phyloP scores from a whole-genome alignment of 2,888 invertebrate genomes.

The Epinotia brunnichana region DNA sequence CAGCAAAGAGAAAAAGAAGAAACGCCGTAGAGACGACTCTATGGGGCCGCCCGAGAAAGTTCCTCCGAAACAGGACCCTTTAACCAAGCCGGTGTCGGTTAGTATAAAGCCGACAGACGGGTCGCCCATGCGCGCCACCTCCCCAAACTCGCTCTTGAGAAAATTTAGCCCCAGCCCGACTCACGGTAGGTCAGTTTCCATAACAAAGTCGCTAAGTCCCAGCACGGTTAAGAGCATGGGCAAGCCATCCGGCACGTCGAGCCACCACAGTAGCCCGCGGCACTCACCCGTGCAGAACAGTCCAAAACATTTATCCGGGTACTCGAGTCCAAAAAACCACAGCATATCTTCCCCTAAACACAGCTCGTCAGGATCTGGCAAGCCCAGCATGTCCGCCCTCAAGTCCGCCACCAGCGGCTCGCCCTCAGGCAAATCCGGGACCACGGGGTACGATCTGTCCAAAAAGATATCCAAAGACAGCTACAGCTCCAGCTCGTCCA shows the following conservation, averaged over 20 bases:
- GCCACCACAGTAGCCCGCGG: constrained; percentile 87
- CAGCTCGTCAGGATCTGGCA: constrained; percentile 88
- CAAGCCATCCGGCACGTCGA: constrained; percentile 79
- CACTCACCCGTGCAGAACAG: constrained; percentile 91
- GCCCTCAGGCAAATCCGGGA: constrained; percentile 85
- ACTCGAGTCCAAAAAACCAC: constrained; percentile 91
- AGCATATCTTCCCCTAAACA: constrained; percentile 92
- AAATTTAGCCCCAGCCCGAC: constrained; percentile 90
- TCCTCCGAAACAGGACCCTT: constrained; percentile 88
- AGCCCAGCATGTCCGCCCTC: constrained; percentile 94
- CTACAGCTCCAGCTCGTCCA: constrained; percentile 70
- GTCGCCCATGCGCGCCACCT: constrained; percentile 86
- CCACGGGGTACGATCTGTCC: constrained; percentile 80
- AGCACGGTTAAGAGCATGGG: constrained; percentile 72
- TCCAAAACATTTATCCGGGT: constrained; percentile 88
- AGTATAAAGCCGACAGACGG: constrained; percentile 88
- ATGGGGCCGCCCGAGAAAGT: constrained; percentile 94
- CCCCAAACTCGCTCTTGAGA: constrained; percentile 86
- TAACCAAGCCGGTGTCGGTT: constrained; percentile 88
- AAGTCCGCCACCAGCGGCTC: constrained; percentile 90
- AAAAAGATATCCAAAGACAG: constrained; percentile 83
- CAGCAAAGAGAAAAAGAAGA: constrained; percentile 88
- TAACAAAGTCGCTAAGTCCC: constrained; percentile 85
- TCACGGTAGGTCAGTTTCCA: constrained; percentile 85
- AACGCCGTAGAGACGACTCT: constrained; percentile 89